Conservation (phyloP, 2,113 vertebrate species). For the Merops nubicus region DNA sequence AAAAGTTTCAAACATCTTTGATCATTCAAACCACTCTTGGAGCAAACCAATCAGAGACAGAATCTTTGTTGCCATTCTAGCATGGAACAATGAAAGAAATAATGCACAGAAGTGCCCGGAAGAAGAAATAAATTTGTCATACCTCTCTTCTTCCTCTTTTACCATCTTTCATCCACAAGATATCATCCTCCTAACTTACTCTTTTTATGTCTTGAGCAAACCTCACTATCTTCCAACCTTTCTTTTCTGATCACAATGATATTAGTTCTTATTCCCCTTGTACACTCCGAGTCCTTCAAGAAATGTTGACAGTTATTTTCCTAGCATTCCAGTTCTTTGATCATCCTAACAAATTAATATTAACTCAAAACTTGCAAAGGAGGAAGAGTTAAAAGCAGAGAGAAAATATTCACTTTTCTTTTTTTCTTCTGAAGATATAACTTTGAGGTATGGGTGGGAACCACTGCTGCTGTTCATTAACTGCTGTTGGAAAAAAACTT, state of each 20-base stretch:
- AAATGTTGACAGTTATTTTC: not conserved
- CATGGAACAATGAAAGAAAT: not conserved
- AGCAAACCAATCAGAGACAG: not conserved
- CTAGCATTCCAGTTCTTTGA: not conserved
- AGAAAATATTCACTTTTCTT: not conserved
- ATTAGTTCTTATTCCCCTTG: not conserved
- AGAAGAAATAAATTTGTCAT: not conserved
- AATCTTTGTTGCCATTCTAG: not conserved
- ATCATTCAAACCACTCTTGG: not conserved
- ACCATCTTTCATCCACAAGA: not conserved
- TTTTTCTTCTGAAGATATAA: not conserved
- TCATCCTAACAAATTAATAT: not conserved
- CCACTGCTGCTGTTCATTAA: not conserved
- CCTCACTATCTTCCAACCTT: not conserved
- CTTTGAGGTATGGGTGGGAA: not conserved
- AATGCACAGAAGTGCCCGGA: accelerated
- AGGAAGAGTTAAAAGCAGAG: not conserved
- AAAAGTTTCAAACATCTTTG: not conserved
- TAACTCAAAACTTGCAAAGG: not conserved
- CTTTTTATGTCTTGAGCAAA: not conserved
- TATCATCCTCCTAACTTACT: not conserved
- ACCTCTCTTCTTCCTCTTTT: not conserved
- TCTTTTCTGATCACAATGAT: not conserved
- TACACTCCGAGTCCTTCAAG: not conserved
- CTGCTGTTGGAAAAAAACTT: not conserved